Base-by-base conservation (phyloP, 2,888 invertebrate genomes). In the Siphlonurus alternatus region DNA sequence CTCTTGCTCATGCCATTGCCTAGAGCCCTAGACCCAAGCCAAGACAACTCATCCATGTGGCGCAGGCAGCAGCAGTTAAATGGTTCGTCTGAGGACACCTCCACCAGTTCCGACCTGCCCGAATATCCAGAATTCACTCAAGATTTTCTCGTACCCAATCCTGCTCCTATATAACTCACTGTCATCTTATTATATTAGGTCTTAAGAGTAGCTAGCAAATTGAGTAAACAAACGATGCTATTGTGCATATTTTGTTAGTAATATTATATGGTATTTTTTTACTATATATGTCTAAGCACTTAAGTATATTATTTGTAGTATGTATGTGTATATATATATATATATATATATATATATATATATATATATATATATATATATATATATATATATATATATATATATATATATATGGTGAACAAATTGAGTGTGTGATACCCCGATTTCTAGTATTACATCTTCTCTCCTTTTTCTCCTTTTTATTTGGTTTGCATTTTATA, bases 91-190 rank as follows among this genome's bases (percentile, higher is more conserved):
- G 62, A 62, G 53, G 53, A 62, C 18, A 53, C 53, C 20, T 53
- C 51, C 18, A 22, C 62, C 19, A 63, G 62, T 54, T 63, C 65
- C 18, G 65, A 65, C 23, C 53, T 63, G 15, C 51, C 62, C 60
- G 65, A 65, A 23, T 63, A 61, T 67, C 76, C 76, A 0, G 77
- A 77, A 66, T 76, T 76, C 64, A 73, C 72, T 18, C 74, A 73
- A 64, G 76, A 77, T 65, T 70, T 74, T 64, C 67, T 73, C 1
- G 73, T 73, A 1, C 74, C 75, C 2, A 75, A 75, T 2, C 74
- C 75, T 25, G 75, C 75, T 60, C 56, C 24, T 19, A 51, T 64
- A 63, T 53, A 19, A 63, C 19, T 18, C 59, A n/a, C 20, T 62
- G 62, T 53, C 7, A 63, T 25, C 23, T 18, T 10, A 18, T 10